These are phyloP conservation scores for Acipenser transmontanus DNA, from an alignment of 2,797 vertebrate genomes.

Conservation along the genomic window DNA sequence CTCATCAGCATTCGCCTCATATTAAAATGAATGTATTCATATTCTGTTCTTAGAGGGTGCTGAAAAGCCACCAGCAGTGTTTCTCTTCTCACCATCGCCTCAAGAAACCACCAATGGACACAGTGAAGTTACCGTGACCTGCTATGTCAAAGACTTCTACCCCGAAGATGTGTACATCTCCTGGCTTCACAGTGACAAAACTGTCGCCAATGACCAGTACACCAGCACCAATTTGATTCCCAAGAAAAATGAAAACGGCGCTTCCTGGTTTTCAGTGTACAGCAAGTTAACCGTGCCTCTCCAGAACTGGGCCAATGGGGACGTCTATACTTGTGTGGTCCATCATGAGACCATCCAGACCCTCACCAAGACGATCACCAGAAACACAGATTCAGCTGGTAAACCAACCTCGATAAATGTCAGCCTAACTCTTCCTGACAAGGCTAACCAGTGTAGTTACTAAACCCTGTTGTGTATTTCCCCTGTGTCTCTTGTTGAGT, in stretches of 20 bases:
- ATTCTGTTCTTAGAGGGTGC: conserved; percentile 38
- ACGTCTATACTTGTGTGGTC: conserved; percentile 44
- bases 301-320: not conserved
- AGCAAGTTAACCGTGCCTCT: conserved; percentile 42
- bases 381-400: conserved; percentile 34
- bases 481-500: too few species aligned
- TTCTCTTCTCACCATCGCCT: conserved; percentile 45
- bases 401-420: conserved; percentile 50
- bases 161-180: conserved; percentile 47
- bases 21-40: conserved; percentile 30
- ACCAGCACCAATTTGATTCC: conserved; percentile 36
- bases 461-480: too few species aligned
- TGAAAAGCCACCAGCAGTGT: conserved; percentile 37
- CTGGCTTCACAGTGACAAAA: conserved; percentile 55
- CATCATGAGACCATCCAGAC: conserved; percentile 50
- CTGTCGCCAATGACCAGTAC: not conserved
- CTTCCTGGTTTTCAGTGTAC: conserved; percentile 41
- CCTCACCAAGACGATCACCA: conserved; percentile 31
- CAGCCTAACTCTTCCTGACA: conserved; percentile 38
- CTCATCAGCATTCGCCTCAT: too few species aligned
- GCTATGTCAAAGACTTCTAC: conserved; percentile 55
- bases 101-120: conserved; percentile 14
- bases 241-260: conserved; percentile 8
- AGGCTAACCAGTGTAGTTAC: too few species aligned
- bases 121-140: conserved; percentile 48